Percentiles rank a stretch among this genome's conserved stretches.
phyloP scores from a whole-genome alignment of 2,888 invertebrate species.

The Dastarcus helophoroides region DNA sequence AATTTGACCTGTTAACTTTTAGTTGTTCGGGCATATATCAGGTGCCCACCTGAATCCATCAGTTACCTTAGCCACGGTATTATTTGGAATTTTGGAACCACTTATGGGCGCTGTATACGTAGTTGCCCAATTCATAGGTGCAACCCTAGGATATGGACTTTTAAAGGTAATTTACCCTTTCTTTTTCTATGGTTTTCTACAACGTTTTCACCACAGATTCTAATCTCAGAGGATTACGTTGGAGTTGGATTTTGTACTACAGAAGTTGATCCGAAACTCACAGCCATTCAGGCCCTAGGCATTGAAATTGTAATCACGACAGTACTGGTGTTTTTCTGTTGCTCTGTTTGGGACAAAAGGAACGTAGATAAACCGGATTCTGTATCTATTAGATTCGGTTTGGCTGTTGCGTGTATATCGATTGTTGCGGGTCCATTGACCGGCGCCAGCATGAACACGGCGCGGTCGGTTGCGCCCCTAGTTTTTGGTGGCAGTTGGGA shows the following conservation, averaged over 20 bases:
- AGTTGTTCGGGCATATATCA: conserved; percentile 66
- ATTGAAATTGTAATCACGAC: conserved; percentile 50
- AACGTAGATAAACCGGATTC: conserved; percentile 48
- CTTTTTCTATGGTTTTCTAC: no score
- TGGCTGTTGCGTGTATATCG: conserved; percentile 48
- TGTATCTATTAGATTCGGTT: conserved; percentile 47
- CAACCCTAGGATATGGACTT: conserved; percentile 55
- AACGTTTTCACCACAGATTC: no score
- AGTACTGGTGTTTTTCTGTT: conserved; percentile 47
- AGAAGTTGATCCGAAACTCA: neutral
- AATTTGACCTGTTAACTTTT: conserved; percentile 27
- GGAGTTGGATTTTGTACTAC: neutral
- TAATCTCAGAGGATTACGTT: neutral
- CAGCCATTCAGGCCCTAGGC: conserved; percentile 38
- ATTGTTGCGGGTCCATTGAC: conserved; percentile 41
- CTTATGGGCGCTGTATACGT: conserved; percentile 46
- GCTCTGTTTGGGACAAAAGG: conserved; percentile 55
- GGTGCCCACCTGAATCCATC: conserved; percentile 70
- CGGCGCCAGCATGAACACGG: no score
- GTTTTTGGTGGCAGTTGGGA: conserved; percentile 1
- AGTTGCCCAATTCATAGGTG: conserved; percentile 55
- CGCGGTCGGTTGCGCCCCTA: conserved; percentile 1
- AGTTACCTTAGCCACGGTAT: conserved; percentile 54
- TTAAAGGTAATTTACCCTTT: conserved; percentile 47
- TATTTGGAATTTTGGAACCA: conserved; percentile 45